A percentile compares a stretch with the other conserved stretches of the same genome.
These are phyloP conservation scores for Drosophila tanythrix DNA, from an alignment of 2,888 invertebrate species.

Conservation along the genomic window DNA sequence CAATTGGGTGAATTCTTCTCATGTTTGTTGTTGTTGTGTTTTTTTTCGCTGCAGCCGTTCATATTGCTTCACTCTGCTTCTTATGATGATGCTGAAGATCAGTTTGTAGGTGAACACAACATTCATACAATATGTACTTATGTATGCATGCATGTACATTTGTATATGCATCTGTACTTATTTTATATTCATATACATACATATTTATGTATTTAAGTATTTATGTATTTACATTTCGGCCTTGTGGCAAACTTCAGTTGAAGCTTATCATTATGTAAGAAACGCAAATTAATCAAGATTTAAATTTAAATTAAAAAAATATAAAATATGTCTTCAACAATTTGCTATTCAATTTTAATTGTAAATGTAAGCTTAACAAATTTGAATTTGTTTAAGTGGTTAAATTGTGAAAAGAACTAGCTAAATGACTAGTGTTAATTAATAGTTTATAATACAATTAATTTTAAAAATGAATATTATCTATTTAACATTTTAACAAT, in stretches of 20 bases:
- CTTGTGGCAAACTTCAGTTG: background rate
- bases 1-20: constrained; percentile 70
- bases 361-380: background rate
- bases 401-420: background rate
- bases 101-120: constrained; percentile 23
- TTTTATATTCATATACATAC: background rate
- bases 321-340: background rate
- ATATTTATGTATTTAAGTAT: background rate
- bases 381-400: background rate
- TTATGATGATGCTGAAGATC: constrained; percentile 20
- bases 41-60: constrained; percentile 9
- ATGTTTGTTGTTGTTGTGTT: background rate
- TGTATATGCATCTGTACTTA: background rate
- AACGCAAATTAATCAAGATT: background rate
- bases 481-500: background rate
- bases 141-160: background rate
- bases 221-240: background rate
- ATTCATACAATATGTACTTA: background rate
- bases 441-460: background rate
- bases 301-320: background rate
- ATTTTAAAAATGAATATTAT: background rate
- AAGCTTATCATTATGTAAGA: background rate
- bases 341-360: background rate
- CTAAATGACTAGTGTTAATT: background rate
- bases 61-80: constrained; percentile 26